A percentile compares a stretch with the other conserved stretches of the same genome.
Evolutionary conservation across 2,113 vertebrate species (phyloP).

Genomic region (Neofelis nebulosa): DNA sequence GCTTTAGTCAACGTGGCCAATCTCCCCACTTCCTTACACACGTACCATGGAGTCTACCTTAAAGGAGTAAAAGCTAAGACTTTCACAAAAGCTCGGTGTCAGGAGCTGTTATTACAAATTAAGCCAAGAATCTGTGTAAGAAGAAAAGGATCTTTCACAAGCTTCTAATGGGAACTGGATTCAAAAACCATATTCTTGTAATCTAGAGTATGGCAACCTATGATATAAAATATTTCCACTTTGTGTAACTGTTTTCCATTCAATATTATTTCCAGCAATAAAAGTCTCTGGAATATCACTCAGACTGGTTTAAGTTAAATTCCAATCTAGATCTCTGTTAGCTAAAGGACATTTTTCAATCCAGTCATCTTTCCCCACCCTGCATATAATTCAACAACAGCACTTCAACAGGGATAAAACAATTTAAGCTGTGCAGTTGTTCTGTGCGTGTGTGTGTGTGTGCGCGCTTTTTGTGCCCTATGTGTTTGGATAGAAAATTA

Average conservation of each 20-base stretch:
- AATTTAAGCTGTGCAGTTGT: constrained; percentile 30
- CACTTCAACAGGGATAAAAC: constrained; percentile 72
- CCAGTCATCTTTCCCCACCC: constrained; percentile 32
- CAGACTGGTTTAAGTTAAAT: constrained; percentile 72
- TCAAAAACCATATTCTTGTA: constrained; percentile 67
- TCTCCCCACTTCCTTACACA: constrained; percentile 32
- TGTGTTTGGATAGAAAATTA: constrained; percentile 22
- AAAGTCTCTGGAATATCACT: constrained; percentile 74
- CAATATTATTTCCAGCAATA: constrained; percentile 63
- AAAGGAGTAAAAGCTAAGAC: not conserved
- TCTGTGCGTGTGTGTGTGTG: not conserved
- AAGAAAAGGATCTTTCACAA: constrained; percentile 61
- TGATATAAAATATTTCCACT: constrained; percentile 64
- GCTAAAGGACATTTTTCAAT: constrained; percentile 76
- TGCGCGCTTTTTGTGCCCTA: not conserved
- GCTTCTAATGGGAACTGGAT: constrained; percentile 54
- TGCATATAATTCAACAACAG: constrained; percentile 65
- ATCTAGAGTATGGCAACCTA: constrained; percentile 31
- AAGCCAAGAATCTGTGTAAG: constrained; percentile 21
- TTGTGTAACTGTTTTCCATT: constrained; percentile 73
- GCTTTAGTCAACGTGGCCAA: not conserved
- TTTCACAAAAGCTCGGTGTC: not conserved
- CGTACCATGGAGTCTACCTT: constrained; percentile 1
- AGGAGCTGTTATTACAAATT: constrained; percentile 24
- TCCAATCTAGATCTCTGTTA: constrained; percentile 77